Evolutionary conservation across 2,888 invertebrate genomes (phyloP), one percentile per base, ranked within the genome.

Genomic region (Zhuqinia jingwanae): DNA sequence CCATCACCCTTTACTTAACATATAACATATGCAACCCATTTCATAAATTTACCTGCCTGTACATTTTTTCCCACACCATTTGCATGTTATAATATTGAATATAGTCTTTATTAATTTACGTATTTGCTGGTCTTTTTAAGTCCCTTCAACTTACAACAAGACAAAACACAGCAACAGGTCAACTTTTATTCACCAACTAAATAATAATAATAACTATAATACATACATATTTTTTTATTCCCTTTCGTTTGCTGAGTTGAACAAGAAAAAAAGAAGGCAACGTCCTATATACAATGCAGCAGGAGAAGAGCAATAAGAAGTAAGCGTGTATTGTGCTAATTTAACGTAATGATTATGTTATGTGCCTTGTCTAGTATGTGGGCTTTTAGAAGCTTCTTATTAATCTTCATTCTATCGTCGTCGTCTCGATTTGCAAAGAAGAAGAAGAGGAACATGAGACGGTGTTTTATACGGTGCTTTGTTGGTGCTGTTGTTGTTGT

Each of bases 271-370:
- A 63, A 30, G 63, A 63, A 63, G 63, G 63, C 63, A 63, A 63
- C 30, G 63, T 63, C 63, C 63, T 63, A 30, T 63, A 27, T 63
- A 30, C 36, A 56, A 2, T 17, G 36, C 42, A 36, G 30, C 36
- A 68, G 36, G 36, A 68, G n/a, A n/a, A n/a, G 36, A 6, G 8
- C 36, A 36, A 8, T 6, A 3, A 36, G 36, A 30, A 36, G 65
- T 30, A 17, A 11, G 36, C 30, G 15, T 20, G 42, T 78, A n/a
- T n/a, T n/a, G 77, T 78, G 60, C 77, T 78, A 78, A 78, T 78
- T 78, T 63, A 45, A 25, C 63, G 25, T 78, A 58, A 78, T 27
- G 60, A 63, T 25, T 50, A 53, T 8, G n/a, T 36, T 36, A 36
- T 8, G 36, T 36, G n/a, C n/a, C n/a, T n/a, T n/a, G n/a, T n/a